Base-by-base conservation (phyloP, 2,888 invertebrate species). In the Loripinus fragilis region DNA sequence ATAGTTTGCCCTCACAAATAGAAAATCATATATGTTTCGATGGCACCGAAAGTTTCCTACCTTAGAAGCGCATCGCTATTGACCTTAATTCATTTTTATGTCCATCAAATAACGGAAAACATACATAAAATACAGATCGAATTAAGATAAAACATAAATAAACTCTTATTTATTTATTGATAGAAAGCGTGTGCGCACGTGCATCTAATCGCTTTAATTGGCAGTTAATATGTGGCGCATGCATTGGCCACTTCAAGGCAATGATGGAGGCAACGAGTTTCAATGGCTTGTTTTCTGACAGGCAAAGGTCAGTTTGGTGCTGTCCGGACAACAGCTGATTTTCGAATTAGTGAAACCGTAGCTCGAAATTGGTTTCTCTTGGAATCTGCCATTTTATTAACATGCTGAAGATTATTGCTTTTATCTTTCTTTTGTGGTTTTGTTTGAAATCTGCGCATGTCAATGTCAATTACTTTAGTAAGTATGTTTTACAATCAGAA, bases 171-270 rank as follows among this genome's bases (percentile, higher is more conserved):
- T 66, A 66, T 66, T 66, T 42, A 41, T 66, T 66, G 66, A 66
- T 66, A 66, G n/a, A 38, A 66, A 25, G 15, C 10, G n/a, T 41
- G 41, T 66, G 66, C 66, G 41, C 66, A 66, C 66, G 66, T 66
- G 66, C 66, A 20, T 41, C 41, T 66, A 66, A 66, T 66, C 66
- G 35, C 41, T 66, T 38, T 42, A 66, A 66, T 66, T 66, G 66
- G 41, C 66, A 23, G 52, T 52, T 52, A 25, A 52, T 52, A 52
- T 52, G 25, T 52, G 52, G 10, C 52, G 52, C 52, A 52, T 25
- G 23, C 52, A 25, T 25, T 52, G 52, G 12, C 25, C 52, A 52
- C 23, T 25, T 8, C 5, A 5, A 52, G 52, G n/a, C 52, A 52
- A 15, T 23, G 52, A 52, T 25, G 25, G 8, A 8, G 25, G 5